These are phyloP conservation scores for Notocelia uddmanniana DNA, from an alignment of 2,888 invertebrate species.

Conservation along the genomic window DNA sequence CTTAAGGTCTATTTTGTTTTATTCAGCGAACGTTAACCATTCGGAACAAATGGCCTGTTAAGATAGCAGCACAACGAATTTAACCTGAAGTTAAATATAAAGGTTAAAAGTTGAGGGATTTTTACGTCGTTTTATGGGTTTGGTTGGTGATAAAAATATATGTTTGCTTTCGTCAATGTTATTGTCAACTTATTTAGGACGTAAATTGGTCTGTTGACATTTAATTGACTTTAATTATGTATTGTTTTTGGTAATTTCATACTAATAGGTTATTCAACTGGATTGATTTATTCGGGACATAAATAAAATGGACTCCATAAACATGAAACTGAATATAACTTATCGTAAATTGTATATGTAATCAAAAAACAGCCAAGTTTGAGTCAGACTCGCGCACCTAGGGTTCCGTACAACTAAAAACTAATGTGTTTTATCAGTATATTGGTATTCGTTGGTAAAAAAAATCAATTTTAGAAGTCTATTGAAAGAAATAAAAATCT, in stretches of 20 bases:
- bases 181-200: neutral
- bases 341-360: no score
- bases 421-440: no score
- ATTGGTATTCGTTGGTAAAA: no score
- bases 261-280: no score
- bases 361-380: no score
- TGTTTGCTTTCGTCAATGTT: conserved; percentile 7
- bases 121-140: conserved; percentile 7
- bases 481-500: no score
- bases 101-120: conserved; percentile 24
- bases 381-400: no score
- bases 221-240: neutral
- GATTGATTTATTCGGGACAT: no score
- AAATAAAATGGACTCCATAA: no score
- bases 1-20: conserved; percentile 67
- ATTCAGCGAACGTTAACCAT: conserved; percentile 66
- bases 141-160: neutral
- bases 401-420: no score
- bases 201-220: neutral
- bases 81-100: conserved; percentile 46
- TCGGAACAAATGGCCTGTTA: conserved; percentile 75
- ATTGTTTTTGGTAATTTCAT: neutral
- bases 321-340: no score
- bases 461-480: no score
- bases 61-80: conserved; percentile 70